Evolutionary conservation across 2,797 vertebrate genomes (phyloP).

Genomic region (Micromesistius poutassou): DNA sequence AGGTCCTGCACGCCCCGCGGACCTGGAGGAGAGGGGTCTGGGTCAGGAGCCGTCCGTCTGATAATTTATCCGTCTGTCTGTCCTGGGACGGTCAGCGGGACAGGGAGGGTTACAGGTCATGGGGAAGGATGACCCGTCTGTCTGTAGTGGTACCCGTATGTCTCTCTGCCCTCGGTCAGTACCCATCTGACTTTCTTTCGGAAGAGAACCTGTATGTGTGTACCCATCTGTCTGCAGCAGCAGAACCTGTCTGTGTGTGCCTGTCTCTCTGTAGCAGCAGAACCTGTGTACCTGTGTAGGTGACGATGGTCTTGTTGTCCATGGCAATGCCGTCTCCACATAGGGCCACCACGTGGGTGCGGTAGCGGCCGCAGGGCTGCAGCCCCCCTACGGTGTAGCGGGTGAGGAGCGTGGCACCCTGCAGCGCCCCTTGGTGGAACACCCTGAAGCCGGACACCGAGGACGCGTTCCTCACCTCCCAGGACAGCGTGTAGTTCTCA

Average conservation of each 20-base stretch:
- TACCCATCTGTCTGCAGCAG: no score
- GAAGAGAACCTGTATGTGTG: no score
- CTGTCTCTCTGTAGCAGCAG: not conserved
- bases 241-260: not conserved
- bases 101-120: no score
- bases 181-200: no score
- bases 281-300: slow-evolving; percentile 56
- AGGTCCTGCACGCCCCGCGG: slow-evolving; percentile 54
- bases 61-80: no score
- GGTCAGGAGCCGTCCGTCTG: not conserved
- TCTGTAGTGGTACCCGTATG: not conserved
- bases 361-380: slow-evolving; percentile 51
- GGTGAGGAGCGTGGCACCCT: slow-evolving; percentile 48
- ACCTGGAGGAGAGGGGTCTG: slow-evolving; percentile 36
- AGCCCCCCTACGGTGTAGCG: slow-evolving; percentile 52
- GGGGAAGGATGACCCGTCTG: no score
- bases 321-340: slow-evolving; percentile 64
- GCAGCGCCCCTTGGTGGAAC: slow-evolving; percentile 53
- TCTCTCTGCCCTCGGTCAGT: no score
- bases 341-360: slow-evolving; percentile 61
- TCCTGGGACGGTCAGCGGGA: no score
- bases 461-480: slow-evolving; percentile 56
- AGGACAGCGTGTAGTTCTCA: slow-evolving; percentile 62
- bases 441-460: slow-evolving; percentile 62
- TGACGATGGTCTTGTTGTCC: slow-evolving; percentile 30